Conservation (phyloP, 2,797 vertebrate genomes). For the Parauchenoglanis ngamensis region DNA sequence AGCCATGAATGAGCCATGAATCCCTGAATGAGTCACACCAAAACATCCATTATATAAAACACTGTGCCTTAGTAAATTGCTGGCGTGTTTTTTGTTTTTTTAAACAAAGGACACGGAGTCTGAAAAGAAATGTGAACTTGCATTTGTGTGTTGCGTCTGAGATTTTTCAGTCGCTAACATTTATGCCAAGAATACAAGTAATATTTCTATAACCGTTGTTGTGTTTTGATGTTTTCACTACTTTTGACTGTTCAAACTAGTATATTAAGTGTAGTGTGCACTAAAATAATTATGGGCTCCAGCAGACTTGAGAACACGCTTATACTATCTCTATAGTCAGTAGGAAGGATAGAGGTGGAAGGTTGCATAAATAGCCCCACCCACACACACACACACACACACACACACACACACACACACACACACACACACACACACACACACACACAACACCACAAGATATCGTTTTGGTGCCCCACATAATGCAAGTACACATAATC, state of each 20-base stretch:
- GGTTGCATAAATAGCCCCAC: neutral
- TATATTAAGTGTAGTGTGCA: neutral
- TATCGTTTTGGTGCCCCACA: neutral
- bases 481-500: neutral
- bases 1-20: neutral
- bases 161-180: neutral
- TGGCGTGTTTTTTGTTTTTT: neutral
- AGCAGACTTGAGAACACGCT: neutral
- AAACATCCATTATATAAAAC: neutral
- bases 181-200: neutral
- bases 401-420: no score
- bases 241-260: neutral
- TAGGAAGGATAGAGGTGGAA: neutral
- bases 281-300: neutral
- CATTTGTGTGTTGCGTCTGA: neutral
- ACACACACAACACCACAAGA: neutral
- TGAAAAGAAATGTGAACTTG: neutral
- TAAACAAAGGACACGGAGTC: neutral
- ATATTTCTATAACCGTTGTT: neutral
- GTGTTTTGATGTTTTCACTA: neutral
- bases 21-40: neutral
- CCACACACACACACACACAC: no score
- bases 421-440: neutral
- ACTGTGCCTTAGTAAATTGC: no score
- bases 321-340: no score